A percentile compares a stretch with the other conserved stretches of the same genome.
phyloP scores from a whole-genome alignment of 1,140 invertebrate species.

The Ceratina calcarata region DNA sequence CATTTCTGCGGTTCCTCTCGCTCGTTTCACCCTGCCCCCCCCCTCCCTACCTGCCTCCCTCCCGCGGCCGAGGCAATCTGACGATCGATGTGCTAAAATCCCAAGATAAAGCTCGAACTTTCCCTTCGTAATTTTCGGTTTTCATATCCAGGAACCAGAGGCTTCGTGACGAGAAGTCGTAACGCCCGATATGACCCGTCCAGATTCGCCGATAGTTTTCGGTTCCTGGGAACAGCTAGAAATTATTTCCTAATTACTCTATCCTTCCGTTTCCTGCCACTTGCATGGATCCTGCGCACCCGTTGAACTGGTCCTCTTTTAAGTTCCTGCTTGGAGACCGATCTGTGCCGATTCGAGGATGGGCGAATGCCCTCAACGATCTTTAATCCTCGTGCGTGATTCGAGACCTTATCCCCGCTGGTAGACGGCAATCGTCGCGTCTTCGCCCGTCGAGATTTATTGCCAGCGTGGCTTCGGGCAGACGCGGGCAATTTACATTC shows the following conservation, averaged over 20 bases:
- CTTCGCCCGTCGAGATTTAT: slow-evolving; percentile 71
- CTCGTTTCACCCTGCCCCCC: slow-evolving; percentile 3
- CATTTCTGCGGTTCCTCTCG: slow-evolving; percentile 47
- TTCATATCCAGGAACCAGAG: slow-evolving; percentile 53
- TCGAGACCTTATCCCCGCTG: slow-evolving; percentile 67
- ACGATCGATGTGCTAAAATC: slow-evolving; percentile 62
- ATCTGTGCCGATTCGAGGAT: background rate
- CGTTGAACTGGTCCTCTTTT: background rate
- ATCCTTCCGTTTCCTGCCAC: background rate
- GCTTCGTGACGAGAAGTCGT: slow-evolving; percentile 61
- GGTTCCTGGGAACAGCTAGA: slow-evolving; percentile 5
- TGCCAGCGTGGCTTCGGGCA: slow-evolving; percentile 67
- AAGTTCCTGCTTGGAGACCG: background rate
- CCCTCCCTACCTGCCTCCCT: too few species aligned
- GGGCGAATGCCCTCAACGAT: slow-evolving; percentile 7
- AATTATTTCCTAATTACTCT: slow-evolving; percentile 23
- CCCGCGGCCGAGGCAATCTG: slow-evolving; percentile 27
- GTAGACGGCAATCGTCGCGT: slow-evolving; percentile 73
- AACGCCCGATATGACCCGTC: slow-evolving; percentile 47
- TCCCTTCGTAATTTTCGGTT: slow-evolving; percentile 61
- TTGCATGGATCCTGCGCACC: background rate
- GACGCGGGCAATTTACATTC: slow-evolving; percentile 75
- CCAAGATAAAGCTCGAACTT: slow-evolving; percentile 62
- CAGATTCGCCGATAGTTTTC: slow-evolving; percentile 37
- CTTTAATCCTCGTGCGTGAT: slow-evolving; percentile 64